phyloP scores from a whole-genome alignment of 2,888 invertebrate species.

The Aethes cnicana region DNA sequence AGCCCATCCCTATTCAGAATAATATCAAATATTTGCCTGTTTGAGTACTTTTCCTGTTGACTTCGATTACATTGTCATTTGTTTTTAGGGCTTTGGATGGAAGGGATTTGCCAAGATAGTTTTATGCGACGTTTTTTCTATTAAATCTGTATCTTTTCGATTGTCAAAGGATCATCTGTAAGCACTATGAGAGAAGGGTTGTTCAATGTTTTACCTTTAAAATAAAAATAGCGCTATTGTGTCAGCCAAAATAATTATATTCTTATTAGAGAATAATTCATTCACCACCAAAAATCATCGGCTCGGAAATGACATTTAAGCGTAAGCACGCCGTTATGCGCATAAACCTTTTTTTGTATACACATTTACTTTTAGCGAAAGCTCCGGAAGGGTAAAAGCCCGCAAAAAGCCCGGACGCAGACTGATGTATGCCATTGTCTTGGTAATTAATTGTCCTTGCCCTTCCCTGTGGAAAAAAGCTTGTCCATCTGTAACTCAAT shows the following conservation, averaged over 20 bases:
- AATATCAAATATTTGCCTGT: conserved; percentile 23
- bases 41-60: conserved; percentile 27
- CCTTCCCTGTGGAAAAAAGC: conserved; percentile 23
- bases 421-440: conserved; percentile 47
- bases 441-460: conserved; percentile 47
- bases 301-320: no score
- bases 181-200: no score
- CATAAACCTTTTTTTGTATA: conserved; percentile 19
- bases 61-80: conserved; percentile 26
- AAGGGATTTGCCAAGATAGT: conserved; percentile 5
- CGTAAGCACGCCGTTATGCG: conserved; percentile 7
- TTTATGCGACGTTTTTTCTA: neutral
- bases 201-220: no score
- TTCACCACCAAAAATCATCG: neutral
- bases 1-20: conserved; percentile 6
- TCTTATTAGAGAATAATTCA: neutral
- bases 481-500: conserved; percentile 17
- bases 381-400: conserved; percentile 29
- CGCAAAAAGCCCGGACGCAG: conserved; percentile 36
- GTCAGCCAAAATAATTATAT: no score
- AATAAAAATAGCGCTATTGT: no score
- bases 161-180: no score
- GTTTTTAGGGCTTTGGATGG: conserved; percentile 5
- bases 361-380: conserved; percentile 1
- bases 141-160: conserved; percentile 4